Evolutionary conservation across 2,888 invertebrate genomes (phyloP).

Genomic region (Falcaria lacertinaria): DNA sequence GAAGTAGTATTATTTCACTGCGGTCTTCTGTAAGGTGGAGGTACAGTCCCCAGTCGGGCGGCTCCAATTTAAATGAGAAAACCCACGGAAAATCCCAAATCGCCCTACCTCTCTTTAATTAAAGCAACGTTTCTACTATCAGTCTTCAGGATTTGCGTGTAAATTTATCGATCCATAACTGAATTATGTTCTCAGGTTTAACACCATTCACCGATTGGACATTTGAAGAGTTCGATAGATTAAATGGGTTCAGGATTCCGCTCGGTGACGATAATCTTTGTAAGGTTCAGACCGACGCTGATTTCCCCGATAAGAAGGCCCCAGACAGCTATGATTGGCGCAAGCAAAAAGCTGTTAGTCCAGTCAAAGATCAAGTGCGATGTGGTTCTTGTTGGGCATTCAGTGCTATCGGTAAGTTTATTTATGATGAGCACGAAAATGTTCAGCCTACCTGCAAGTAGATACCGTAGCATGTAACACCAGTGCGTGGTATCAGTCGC

Average conservation of each 20-base stretch:
- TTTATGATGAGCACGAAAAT: no score
- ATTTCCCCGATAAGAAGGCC: slow-evolving; percentile 9
- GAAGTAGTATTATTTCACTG: no score
- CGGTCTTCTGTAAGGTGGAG: no score
- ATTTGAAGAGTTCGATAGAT: neutral
- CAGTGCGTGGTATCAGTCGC: no score
- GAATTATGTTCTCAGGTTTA: neutral
- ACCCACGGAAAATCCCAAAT: no score
- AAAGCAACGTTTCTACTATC: no score
- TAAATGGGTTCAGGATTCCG: neutral
- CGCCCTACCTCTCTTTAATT: no score
- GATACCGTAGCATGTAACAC: neutral
- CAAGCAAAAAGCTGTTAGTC: slow-evolving; percentile 85
- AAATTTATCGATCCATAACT: no score
- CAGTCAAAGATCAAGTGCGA: slow-evolving; percentile 86
- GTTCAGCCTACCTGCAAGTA: neutral
- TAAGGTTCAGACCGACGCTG: neutral
- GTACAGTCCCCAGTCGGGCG: no score
- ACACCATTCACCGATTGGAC: neutral
- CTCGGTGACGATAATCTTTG: neutral
- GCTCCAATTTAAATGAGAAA: no score
- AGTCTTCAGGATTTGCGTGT: no score
- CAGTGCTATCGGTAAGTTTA: slow-evolving; percentile 20
- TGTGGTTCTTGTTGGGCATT: slow-evolving; percentile 91
- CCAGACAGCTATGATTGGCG: slow-evolving; percentile 83